A percentile compares a stretch with the other conserved stretches of the same genome.
Conservation (phyloP, 1,140 invertebrate species). For the Branchinecta lynchi region DNA sequence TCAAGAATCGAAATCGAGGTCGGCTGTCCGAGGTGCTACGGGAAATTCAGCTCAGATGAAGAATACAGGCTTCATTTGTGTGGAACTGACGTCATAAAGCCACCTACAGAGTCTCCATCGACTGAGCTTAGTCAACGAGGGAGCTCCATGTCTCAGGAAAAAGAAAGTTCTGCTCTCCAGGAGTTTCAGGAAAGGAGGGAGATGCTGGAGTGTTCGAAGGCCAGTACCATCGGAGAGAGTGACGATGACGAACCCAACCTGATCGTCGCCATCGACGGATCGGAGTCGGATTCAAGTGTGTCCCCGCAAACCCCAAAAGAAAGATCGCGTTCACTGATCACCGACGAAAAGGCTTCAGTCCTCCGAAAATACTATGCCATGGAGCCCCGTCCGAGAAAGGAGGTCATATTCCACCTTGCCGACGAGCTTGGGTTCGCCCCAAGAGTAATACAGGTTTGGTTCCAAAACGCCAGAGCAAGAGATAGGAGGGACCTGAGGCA, state of each 20-base stretch:
- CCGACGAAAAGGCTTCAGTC: conserved; percentile 76
- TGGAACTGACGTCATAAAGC: neutral
- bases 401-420: conserved; percentile 76
- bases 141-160: conserved; percentile 13
- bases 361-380: conserved; percentile 65
- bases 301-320: conserved; percentile 34
- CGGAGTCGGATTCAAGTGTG: neutral
- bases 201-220: neutral
- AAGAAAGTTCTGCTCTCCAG: conserved; percentile 19
- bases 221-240: neutral
- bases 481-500: conserved; percentile 55
- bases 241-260: neutral
- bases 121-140: neutral
- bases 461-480: conserved; percentile 88
- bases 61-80: neutral
- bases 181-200: neutral
- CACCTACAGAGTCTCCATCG: neutral
- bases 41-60: neutral
- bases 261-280: neutral
- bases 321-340: conserved; percentile 77
- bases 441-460: conserved; percentile 80
- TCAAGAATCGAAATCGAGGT: neutral
- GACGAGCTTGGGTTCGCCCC: conserved; percentile 75
- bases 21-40: neutral
- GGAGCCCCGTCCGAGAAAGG: conserved; percentile 81